These are phyloP conservation scores for Sebastes schlegelii DNA, from an alignment of 2,113 vertebrate genomes.

Conservation along the genomic window DNA sequence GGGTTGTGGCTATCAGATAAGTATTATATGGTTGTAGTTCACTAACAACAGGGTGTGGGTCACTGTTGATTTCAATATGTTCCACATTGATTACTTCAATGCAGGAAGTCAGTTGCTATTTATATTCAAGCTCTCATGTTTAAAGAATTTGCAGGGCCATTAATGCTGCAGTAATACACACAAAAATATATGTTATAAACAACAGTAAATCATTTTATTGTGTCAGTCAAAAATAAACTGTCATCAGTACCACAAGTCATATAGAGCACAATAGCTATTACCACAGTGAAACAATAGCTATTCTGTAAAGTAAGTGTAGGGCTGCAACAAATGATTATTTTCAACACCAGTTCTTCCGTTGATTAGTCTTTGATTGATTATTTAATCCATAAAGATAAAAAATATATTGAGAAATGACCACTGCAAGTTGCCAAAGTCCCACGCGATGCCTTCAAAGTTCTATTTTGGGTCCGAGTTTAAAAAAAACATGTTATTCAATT, in stretches of 20 bases:
- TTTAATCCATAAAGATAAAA: not conserved
- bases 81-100: slow-evolving; percentile 40
- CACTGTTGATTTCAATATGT: slow-evolving; percentile 38
- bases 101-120: slow-evolving; percentile 18
- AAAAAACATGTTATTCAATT: not conserved
- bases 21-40: slow-evolving; percentile 3
- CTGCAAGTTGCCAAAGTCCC: not conserved
- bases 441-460: not conserved
- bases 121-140: slow-evolving; percentile 9
- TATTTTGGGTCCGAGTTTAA: not conserved
- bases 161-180: not conserved
- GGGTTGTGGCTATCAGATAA: slow-evolving; percentile 11
- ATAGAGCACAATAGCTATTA: not conserved
- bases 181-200: not conserved
- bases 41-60: slow-evolving; percentile 48
- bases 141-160: not conserved
- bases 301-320: not conserved
- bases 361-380: not conserved
- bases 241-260: not conserved
- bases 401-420: not conserved
- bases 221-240: slow-evolving; percentile 24
- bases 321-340: not conserved
- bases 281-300: not conserved
- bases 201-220: slow-evolving; percentile 35
- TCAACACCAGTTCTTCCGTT: not conserved